Conservation (phyloP, 1,140 invertebrate species). For the Latrodectus geometricus region DNA sequence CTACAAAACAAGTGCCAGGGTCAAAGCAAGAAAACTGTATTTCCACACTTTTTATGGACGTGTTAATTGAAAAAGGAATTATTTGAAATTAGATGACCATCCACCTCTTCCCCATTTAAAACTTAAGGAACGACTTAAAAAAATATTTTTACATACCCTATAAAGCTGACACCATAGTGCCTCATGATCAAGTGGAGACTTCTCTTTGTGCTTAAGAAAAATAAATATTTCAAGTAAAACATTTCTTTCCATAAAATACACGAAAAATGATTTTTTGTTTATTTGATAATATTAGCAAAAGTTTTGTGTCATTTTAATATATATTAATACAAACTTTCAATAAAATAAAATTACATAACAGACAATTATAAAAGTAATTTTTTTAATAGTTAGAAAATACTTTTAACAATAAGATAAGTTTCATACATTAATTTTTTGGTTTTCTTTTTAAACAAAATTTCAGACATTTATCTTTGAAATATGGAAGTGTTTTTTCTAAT, state of each 20-base stretch:
- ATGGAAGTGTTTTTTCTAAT: too few relatives aligned
- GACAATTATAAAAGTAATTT: neutral
- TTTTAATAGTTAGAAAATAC: neutral
- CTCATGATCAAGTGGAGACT: constrained; percentile 55
- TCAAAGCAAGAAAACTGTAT: constrained; percentile 56
- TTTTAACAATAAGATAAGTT: neutral
- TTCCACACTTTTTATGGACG: constrained; percentile 25
- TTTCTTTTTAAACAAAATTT: too few relatives aligned
- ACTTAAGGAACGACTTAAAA: constrained; percentile 39
- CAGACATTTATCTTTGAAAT: too few relatives aligned
- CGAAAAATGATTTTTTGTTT: constrained; percentile 15
- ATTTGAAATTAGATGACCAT: constrained; percentile 57
- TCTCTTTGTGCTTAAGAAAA: constrained; percentile 59
- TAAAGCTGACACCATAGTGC: constrained; percentile 61
- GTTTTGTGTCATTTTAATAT: neutral
- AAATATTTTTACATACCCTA: constrained; percentile 56
- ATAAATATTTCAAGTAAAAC: constrained; percentile 47
- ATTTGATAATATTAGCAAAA: constrained; percentile 11
- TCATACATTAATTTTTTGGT: too few relatives aligned
- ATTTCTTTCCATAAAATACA: too few relatives aligned
- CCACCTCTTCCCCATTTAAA: constrained; percentile 37
- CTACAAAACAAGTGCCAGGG: neutral
- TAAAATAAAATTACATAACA: neutral
- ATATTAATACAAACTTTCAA: neutral
- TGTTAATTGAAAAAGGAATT: constrained; percentile 55